Conservation (phyloP, 2,888 invertebrate species). For the Microchrysa polita region DNA sequence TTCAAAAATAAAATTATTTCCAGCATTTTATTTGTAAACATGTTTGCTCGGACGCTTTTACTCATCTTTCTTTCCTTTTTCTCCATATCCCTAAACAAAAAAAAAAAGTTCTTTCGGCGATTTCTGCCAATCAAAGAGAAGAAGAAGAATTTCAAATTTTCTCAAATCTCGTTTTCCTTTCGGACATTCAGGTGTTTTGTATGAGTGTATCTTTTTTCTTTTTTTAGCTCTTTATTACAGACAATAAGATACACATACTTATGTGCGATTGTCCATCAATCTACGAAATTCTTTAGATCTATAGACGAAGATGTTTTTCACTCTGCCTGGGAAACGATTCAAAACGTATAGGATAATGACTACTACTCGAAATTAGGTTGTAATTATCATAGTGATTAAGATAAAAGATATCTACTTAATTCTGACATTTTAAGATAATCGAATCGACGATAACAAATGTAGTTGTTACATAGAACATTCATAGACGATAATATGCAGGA, state of each 20-base stretch:
- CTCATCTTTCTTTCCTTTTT: background rate
- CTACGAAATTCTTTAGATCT: background rate
- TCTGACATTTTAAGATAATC: slow-evolving; percentile 11
- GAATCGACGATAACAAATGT: background rate
- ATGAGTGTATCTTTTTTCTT: no score
- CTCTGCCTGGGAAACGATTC: background rate
- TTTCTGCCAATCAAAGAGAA: background rate
- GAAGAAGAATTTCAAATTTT: slow-evolving; percentile 1
- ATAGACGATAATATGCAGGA: no score
- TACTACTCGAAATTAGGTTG: slow-evolving; percentile 8
- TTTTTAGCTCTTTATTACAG: no score
- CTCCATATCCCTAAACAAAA: background rate
- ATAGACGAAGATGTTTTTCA: no score
- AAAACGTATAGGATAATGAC: background rate
- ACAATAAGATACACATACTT: no score
- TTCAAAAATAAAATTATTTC: background rate
- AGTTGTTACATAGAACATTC: no score
- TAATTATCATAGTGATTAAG: slow-evolving; percentile 11
- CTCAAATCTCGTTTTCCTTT: background rate
- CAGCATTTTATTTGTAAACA: background rate
- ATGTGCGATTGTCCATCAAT: slow-evolving; percentile 9
- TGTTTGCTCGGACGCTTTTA: no score
- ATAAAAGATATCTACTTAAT: slow-evolving; percentile 11
- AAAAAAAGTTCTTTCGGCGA: background rate
- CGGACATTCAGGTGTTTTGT: no score